Base-by-base conservation (phyloP, 1,140 invertebrate genomes). In the Callitettix versicolor region DNA sequence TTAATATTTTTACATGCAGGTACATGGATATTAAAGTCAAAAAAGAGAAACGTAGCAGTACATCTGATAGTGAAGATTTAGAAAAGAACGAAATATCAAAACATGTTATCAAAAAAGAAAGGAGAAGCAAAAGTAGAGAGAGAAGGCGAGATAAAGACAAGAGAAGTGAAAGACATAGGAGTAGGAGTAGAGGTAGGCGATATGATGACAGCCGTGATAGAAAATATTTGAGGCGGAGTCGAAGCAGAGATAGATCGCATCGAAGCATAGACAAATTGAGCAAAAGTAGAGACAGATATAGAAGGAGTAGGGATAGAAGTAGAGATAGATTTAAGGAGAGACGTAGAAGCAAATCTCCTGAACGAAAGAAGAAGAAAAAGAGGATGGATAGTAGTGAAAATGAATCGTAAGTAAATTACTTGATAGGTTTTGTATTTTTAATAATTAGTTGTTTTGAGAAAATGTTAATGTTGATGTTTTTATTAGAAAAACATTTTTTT, bases 141-240 rank as follows among this genome's bases (percentile, higher is more conserved):
- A 56, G 71, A 69, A 61, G 70, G 63, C 63, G 67, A 64, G 50
- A 65, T 60, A 44, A 55, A 63, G 50, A 70, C 56, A 62, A 58
- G 49, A 60, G 65, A 65, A 46, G 62, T 43, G 52, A 46, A 20
- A 58, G 63, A 57, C 63, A 63, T 22, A 59, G 56, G 38, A 70
- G 64, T 60, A 68, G 62, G 59, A 68, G 70, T 30, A 62, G 54
- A 48, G 26, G 9, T 30, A 30, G 9, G 9, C 3, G 9, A 36
- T 30, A 30, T 9, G 26, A 30, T 4, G 9, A 9, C 26, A 57
- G 56, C 9, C 63, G 71, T 57, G 65, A 69, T 30, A 64, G 60
- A 55, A 62, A 61, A 3, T 51, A 60, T 14, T 15, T 40, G 11
- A 53, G 59, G 55, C 56, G 61, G 48, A 71, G 64, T 62, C 69